A percentile compares a stretch with the other conserved stretches of the same genome.
phyloP scores from a whole-genome alignment of 2,113 vertebrate genomes.

The Cochlearius cochlearius region DNA sequence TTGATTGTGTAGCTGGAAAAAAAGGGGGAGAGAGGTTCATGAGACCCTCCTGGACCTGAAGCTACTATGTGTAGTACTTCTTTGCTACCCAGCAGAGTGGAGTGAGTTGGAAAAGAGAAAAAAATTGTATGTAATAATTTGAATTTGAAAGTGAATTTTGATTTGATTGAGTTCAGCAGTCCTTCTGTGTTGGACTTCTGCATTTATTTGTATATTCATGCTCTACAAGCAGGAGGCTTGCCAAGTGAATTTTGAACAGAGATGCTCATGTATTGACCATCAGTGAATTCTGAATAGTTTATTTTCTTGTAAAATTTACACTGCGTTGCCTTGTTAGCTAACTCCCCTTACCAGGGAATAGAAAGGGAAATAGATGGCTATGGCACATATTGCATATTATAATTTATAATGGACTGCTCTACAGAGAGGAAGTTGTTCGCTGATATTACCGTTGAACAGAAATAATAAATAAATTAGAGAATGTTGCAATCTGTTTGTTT shows the following conservation, averaged over 20 bases:
- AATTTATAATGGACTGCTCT: not conserved
- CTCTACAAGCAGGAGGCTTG: not conserved
- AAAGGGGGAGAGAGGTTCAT: not conserved
- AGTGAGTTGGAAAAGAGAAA: not conserved
- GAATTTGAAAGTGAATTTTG: slow-evolving; percentile 31
- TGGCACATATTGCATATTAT: not conserved
- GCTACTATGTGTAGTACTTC: not conserved
- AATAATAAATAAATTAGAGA: slow-evolving; percentile 36
- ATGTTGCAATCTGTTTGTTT: not conserved
- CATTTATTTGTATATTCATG: slow-evolving; percentile 33
- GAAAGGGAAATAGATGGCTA: not conserved
- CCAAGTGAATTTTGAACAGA: not conserved
- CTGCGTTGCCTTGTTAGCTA: not conserved
- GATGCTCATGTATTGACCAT: not conserved
- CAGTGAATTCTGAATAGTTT: not conserved
- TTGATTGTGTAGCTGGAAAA: not conserved
- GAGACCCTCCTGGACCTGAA: not conserved
- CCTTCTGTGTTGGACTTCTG: not conserved
- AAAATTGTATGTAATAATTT: not conserved
- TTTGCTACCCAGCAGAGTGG: not conserved
- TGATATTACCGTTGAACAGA: not conserved
- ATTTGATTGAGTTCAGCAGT: slow-evolving; percentile 8
- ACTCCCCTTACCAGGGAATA: not conserved
- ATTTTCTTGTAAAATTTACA: not conserved
- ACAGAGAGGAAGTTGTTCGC: not conserved